Conservation (phyloP, 2,797 vertebrate species). For the Onychomys torridus region DNA sequence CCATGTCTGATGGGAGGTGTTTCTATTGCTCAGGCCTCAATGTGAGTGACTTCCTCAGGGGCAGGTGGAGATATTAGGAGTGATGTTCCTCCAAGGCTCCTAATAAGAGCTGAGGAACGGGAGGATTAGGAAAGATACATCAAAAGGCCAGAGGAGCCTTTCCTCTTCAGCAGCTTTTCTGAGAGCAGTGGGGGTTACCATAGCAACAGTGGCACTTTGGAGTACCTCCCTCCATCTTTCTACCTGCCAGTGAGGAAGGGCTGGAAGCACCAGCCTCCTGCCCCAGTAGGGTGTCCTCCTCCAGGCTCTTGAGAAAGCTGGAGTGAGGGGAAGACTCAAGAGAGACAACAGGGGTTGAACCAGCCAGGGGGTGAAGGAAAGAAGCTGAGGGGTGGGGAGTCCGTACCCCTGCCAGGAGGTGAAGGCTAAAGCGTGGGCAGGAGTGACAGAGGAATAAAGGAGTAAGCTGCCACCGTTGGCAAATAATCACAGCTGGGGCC, state of each 20-base stretch:
- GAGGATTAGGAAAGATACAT: constrained; percentile 25
- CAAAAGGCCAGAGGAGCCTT: constrained; percentile 44
- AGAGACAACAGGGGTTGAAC: background rate
- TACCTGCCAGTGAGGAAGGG: constrained; percentile 45
- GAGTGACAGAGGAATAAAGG: constrained; percentile 39
- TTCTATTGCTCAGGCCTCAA: background rate
- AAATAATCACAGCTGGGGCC: constrained; percentile 67
- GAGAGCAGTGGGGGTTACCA: constrained; percentile 53
- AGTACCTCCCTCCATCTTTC: constrained; percentile 1
- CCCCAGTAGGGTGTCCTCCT: constrained; percentile 51
- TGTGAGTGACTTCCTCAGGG: background rate
- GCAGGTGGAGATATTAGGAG: background rate
- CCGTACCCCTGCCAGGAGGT: background rate
- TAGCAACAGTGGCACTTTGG: constrained; percentile 65
- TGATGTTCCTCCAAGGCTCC: background rate
- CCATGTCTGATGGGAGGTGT: too few relatives aligned
- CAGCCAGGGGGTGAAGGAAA: background rate
- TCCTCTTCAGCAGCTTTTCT: constrained; percentile 52
- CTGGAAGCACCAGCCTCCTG: constrained; percentile 23
- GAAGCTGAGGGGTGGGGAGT: background rate
- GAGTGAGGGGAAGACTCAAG: background rate
- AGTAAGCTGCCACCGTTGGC: constrained; percentile 4
- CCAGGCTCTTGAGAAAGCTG: background rate
- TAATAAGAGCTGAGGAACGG: background rate
- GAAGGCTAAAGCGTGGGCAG: constrained; percentile 45